A percentile compares a stretch with the other conserved stretches of the same genome.
These are phyloP conservation scores for Polydrusus tereticollis DNA, from an alignment of 2,888 invertebrate genomes.

Conservation along the genomic window DNA sequence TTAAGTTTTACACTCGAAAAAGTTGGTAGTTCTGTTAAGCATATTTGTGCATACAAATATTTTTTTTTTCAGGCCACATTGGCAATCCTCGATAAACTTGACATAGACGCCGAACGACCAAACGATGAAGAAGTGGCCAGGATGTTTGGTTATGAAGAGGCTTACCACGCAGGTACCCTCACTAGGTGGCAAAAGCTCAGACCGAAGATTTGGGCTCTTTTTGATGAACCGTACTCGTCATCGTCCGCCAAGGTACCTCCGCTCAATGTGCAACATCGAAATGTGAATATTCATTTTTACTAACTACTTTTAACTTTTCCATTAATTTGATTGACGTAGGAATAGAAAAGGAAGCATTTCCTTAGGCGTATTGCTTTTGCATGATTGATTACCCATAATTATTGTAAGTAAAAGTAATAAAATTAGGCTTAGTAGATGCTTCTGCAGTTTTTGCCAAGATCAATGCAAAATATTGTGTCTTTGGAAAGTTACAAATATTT, in stretches of 20 bases:
- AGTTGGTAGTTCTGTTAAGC: too few species aligned
- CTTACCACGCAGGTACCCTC: slow-evolving; percentile 82
- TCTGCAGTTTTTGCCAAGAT: too few species aligned
- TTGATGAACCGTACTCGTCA: slow-evolving; percentile 97
- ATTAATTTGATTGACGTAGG: background rate
- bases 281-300: slow-evolving; percentile 62
- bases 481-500: too few species aligned
- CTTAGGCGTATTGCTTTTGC: too few species aligned
- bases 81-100: slow-evolving; percentile 94
- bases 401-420: too few species aligned
- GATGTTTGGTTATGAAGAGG: slow-evolving; percentile 91
- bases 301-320: slow-evolving; percentile 26
- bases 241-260: slow-evolving; percentile 87
- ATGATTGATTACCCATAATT: too few species aligned
- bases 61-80: slow-evolving; percentile 81
- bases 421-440: background rate
- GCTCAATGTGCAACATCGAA: slow-evolving; percentile 81
- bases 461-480: too few species aligned
- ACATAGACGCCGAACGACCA: slow-evolving; percentile 93
- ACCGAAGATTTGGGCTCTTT: slow-evolving; percentile 94
- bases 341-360: too few species aligned
- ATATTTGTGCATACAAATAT: background rate
- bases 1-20: too few species aligned
- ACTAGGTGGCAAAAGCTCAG: slow-evolving; percentile 92
- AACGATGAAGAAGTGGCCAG: slow-evolving; percentile 94